phyloP scores from a whole-genome alignment of 2,797 vertebrate species.

The Stomatorhinus walkeri region DNA sequence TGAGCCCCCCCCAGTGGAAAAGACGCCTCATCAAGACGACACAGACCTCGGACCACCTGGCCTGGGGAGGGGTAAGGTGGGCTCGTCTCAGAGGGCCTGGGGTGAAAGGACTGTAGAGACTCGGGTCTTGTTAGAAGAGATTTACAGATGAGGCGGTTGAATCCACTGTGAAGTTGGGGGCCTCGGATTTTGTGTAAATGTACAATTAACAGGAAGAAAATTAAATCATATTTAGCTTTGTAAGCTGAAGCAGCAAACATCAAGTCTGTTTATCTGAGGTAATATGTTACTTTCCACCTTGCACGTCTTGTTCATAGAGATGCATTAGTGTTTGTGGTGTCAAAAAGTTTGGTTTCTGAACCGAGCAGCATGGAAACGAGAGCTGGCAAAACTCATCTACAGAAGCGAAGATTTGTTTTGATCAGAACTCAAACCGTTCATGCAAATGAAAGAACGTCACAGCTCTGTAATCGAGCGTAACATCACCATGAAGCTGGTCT shows the following conservation, averaged over 20 bases:
- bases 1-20: conserved; percentile 51
- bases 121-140: neutral
- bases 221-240: neutral
- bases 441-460: neutral
- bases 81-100: neutral
- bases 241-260: neutral
- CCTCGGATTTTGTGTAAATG: neutral
- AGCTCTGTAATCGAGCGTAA: neutral
- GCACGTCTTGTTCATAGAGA: neutral
- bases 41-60: conserved; percentile 7
- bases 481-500: neutral
- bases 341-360: neutral
- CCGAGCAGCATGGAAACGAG: neutral
- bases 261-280: neutral
- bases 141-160: neutral
- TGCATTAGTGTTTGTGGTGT: neutral
- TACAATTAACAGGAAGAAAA: neutral
- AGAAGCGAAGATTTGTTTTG: neutral
- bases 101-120: neutral
- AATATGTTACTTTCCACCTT: neutral
- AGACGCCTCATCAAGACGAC: conserved; percentile 20
- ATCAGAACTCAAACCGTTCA: neutral
- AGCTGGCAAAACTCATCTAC: neutral
- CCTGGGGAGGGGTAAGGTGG: conserved; percentile 49
- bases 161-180: neutral